Base-by-base conservation (phyloP, 2,888 invertebrate genomes). In the Drosophila kambysellisi region DNA sequence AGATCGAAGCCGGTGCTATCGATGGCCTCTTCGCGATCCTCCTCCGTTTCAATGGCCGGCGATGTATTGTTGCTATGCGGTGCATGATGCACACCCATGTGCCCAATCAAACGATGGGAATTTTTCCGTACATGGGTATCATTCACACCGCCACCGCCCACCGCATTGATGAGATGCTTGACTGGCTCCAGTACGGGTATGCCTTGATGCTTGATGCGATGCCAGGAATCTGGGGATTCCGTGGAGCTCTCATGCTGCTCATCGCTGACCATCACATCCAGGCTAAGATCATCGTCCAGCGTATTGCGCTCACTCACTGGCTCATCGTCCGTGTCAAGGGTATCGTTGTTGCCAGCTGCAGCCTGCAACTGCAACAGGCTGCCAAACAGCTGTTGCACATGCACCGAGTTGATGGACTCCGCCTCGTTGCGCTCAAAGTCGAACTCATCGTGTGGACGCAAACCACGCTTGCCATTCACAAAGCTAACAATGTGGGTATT, bases 131-230 rank as follows among this genome's bases (percentile, higher is more conserved):
- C 90, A 48, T 87, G 86, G 0, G 91, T 88, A 20, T 91, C 80
- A 59, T 92, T 92, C 1, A 91, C 86, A 1, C 74, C 81, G 15
- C 92, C 92, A 4, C 91, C 89, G 9, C 92, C 88, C 6, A 92
- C 92, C 0, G 92, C 82, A 41, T 92, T 91, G 1, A 93, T 56
- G 32, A 93, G 79, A 82, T 92, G 92, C 58, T 88, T 91, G 4
- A 92, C 91, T 5, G 93, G 91, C 66, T 92, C 92, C 52, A 92
- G 74, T 1, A 91, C 92, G 0, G 90, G 89, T 57, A 92, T 92
- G 33, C 82, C 84, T 92, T 92, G n/a, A 87, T 79, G 83, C 84
- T 92, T 92, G n/a, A 87, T 79, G 51, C 92, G 92, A 72, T 81
- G 81, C 88, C 83, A 91, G 29, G 78, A 68, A 33, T 76, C 84